Evolutionary conservation across 2,888 invertebrate species (phyloP), one percentile per base, ranked within the genome.

Genomic region (Tenthredo notha): DNA sequence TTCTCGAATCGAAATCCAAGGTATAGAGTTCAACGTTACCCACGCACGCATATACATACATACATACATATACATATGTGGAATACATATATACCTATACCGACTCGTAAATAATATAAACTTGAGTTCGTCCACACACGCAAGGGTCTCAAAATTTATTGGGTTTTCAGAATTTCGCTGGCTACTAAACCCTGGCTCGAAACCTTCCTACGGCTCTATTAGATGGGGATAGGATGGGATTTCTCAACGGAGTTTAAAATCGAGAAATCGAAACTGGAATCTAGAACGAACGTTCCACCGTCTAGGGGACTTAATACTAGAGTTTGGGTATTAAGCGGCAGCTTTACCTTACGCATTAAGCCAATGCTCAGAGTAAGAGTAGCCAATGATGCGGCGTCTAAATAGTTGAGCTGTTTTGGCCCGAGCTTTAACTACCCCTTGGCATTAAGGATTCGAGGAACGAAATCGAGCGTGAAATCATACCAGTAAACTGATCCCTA

Each of bases 321-420:
- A 61, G 78, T 80, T 61, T 21, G 37, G 33, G 37, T 61, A 37
- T 61, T 80, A 61, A 80, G 61, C 78, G 25, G 78, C 25, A 40
- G 78, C 37, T 80, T 80, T 80, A 29, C 50, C 21, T 50, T 10
- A 61, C 50, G 29, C 50, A 72, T 40, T 80, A 80, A 61, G 78
- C 78, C 58, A 80, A 80, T 58, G 58, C 78, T 37, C 4, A 40
- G 58, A 61, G 40, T 29, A 80, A 58, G 50, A 29, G 78, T 18
- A 61, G 74, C 61, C 78, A 80, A 80, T 80, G 78, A 80, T 61
- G 78, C 78, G 78, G 78, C 21, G 37, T 61, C 58, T 61, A 80
- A 80, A 80, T 80, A 80, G 78, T 80, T 80, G 78, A 80, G 78
- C 78, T 50, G 58, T 58, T 40, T 80, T 61, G 37, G 37, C 18